phyloP scores from a whole-genome alignment of 2,113 vertebrate species.

The Thamnaconus septentrionalis region DNA sequence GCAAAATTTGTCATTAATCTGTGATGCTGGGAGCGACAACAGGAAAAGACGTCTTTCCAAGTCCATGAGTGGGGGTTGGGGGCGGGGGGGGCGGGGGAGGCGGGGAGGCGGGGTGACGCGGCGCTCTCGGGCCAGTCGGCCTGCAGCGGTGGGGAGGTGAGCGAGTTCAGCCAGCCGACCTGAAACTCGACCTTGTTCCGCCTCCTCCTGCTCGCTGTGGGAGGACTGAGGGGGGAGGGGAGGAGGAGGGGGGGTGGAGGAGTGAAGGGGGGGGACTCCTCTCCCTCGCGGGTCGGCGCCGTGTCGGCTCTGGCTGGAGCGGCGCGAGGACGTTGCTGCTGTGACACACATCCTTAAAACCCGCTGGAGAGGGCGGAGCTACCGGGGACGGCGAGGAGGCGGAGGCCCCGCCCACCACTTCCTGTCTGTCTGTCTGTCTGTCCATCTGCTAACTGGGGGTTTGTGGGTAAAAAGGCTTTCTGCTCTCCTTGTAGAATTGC shows the following conservation, averaged over 20 bases:
- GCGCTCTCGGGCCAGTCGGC: constrained; percentile 10
- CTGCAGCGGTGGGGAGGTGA: constrained; percentile 5
- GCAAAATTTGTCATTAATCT: too few relatives aligned
- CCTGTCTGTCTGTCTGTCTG: too few relatives aligned
- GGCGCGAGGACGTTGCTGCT: too few relatives aligned
- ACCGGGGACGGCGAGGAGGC: too few relatives aligned
- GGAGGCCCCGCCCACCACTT: too few relatives aligned
- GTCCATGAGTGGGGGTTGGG: not conserved
- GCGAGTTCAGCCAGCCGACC: constrained; percentile 16
- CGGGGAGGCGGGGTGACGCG: constrained; percentile 3
- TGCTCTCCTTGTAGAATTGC: constrained; percentile 24
- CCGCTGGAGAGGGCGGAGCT: too few relatives aligned
- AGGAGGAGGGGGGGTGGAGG: not conserved
- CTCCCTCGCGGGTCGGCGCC: too few relatives aligned
- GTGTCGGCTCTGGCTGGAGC: too few relatives aligned
- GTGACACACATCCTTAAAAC: too few relatives aligned
- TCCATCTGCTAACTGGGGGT: not conserved
- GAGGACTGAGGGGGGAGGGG: not conserved
- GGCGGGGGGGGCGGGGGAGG: not conserved
- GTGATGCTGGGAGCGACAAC: constrained; percentile 9
- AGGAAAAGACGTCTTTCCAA: not conserved
- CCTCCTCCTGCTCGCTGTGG: not conserved
- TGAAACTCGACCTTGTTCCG: constrained; percentile 3
- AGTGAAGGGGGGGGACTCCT: too few relatives aligned
- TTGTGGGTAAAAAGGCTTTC: constrained; percentile 11